phyloP scores from a whole-genome alignment of 2,888 invertebrate species.

The Nasonovia ribisnigri region DNA sequence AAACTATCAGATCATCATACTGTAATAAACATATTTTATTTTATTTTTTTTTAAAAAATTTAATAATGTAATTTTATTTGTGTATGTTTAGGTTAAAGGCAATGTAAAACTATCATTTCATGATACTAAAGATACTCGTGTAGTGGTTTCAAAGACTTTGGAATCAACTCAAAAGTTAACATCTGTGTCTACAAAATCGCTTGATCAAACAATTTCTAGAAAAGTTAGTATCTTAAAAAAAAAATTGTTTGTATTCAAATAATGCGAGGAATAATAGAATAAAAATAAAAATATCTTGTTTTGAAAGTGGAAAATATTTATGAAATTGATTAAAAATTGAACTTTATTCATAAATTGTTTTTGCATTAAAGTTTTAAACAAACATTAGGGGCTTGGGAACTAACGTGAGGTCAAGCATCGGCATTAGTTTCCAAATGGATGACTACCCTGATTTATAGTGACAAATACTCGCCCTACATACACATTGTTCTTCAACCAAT shows the following conservation, averaged over 20 bases:
- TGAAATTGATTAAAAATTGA: not conserved
- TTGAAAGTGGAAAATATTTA: not conserved
- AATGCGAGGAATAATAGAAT: not conserved
- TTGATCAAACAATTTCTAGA: slow-evolving; percentile 77
- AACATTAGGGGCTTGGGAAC: not conserved
- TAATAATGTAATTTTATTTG: not conserved
- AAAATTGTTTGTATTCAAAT: not conserved
- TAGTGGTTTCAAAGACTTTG: slow-evolving; percentile 79
- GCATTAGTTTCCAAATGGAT: too few species aligned
- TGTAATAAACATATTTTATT: slow-evolving; percentile 69
- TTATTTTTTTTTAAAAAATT: not conserved
- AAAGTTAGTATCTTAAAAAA: slow-evolving; percentile 65
- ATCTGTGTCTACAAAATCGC: slow-evolving; percentile 76
- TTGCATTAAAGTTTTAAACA: not conserved
- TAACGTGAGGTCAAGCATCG: too few species aligned
- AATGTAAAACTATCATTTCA: slow-evolving; percentile 73
- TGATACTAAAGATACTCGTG: slow-evolving; percentile 76
- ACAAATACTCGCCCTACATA: too few species aligned
- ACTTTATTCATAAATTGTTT: not conserved
- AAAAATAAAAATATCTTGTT: not conserved
- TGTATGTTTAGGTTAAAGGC: slow-evolving; percentile 70
- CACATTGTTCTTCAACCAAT: too few species aligned
- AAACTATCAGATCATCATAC: slow-evolving; percentile 77
- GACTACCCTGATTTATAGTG: too few species aligned
- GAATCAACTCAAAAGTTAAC: slow-evolving; percentile 75